Percentiles rank a stretch among this genome's conserved stretches.
Conservation (phyloP, 2,113 vertebrate species). For the Trichechus manatus region DNA sequence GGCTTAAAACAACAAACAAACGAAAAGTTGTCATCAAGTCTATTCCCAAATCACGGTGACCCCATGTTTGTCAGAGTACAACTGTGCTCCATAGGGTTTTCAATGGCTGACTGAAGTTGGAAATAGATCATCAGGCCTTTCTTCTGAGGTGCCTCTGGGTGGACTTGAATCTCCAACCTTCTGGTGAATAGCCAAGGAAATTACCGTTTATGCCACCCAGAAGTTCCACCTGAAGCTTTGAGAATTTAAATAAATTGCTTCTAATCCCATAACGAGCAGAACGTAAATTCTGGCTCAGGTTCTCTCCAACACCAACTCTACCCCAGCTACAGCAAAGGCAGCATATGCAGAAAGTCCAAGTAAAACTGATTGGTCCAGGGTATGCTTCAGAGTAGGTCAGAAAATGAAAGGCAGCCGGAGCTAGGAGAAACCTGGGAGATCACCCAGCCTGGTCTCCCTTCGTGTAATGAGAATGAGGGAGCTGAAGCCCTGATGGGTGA, state of each 20-base stretch:
- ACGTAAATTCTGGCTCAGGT: background rate
- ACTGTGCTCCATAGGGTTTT: background rate
- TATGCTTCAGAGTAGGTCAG: background rate
- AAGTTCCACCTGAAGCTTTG: background rate
- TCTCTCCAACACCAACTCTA: background rate
- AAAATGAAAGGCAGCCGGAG: background rate
- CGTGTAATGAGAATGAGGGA: background rate
- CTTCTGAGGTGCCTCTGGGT: background rate
- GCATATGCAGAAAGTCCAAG: fast-evolving
- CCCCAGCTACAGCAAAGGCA: fast-evolving
- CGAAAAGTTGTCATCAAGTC: background rate
- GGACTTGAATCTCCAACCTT: background rate
- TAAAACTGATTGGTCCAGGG: fast-evolving
- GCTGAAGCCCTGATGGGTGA: background rate
- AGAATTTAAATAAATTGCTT: background rate
- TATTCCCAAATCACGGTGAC: background rate
- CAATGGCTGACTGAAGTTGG: background rate
- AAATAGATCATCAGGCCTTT: background rate
- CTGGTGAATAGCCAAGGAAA: background rate
- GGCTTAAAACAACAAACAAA: background rate
- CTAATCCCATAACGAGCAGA: background rate
- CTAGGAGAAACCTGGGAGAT: background rate
- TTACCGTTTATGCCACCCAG: background rate
- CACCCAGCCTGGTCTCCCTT: background rate
- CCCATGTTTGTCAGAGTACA: background rate